These are phyloP conservation scores for Drosophila suboccidentalis DNA, from an alignment of 2,888 invertebrate species.

Conservation along the genomic window DNA sequence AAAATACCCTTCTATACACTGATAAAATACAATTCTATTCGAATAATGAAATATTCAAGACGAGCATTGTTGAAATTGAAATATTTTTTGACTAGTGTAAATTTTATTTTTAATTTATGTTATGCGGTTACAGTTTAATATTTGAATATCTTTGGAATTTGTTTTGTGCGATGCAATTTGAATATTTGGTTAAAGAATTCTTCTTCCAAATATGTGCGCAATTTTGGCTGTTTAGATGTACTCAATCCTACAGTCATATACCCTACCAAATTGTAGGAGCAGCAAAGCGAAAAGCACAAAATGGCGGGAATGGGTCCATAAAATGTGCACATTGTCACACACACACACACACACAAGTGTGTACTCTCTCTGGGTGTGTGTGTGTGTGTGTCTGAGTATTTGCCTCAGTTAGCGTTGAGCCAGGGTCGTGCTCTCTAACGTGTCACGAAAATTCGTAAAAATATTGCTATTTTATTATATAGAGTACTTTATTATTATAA, in stretches of 20 bases:
- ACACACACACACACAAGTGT: constrained; percentile 5
- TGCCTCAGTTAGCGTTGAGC: not conserved
- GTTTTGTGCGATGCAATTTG: not conserved
- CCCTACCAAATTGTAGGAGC: constrained; percentile 13
- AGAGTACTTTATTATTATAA: too few relatives aligned
- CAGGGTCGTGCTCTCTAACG: not conserved
- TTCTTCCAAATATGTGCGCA: too few relatives aligned
- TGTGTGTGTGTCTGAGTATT: not conserved
- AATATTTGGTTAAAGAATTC: not conserved
- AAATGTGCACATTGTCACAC: constrained; percentile 54
- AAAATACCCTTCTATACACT: constrained; percentile 17
- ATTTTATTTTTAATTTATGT: not conserved
- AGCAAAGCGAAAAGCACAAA: constrained; percentile 49
- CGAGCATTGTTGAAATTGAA: too few relatives aligned
- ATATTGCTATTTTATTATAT: not conserved
- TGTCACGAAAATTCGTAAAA: constrained; percentile 2
- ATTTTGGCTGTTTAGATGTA: not conserved
- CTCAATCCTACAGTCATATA: not conserved
- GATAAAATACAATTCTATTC: too few relatives aligned
- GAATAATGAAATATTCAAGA: too few relatives aligned
- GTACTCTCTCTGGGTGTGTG: not conserved
- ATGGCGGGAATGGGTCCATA: constrained; percentile 51
- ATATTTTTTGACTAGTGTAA: not conserved
- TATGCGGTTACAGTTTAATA: not conserved
- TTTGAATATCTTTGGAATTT: not conserved